These are phyloP conservation scores for Podocnemis expansa DNA, from an alignment of 2,113 vertebrate species.

Conservation along the genomic window DNA sequence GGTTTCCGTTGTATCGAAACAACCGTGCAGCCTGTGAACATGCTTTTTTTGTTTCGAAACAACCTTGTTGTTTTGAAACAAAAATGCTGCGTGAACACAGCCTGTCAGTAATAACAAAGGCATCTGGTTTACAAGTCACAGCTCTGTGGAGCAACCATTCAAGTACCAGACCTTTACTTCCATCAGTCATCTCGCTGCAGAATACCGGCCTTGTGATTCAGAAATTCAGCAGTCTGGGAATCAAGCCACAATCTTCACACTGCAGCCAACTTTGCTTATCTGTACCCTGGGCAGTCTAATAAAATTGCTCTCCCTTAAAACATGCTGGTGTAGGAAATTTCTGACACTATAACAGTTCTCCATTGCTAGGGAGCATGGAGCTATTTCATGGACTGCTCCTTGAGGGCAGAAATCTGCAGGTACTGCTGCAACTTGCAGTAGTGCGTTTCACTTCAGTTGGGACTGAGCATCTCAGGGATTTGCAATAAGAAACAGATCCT, in stretches of 20 bases:
- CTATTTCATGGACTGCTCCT: not conserved
- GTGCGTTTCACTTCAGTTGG: not conserved
- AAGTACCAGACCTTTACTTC: slow-evolving; percentile 45
- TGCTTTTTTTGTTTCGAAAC: no score
- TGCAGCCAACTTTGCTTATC: slow-evolving; percentile 1
- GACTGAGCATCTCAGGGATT: slow-evolving; percentile 5
- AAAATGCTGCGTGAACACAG: no score
- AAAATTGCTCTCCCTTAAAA: slow-evolving; percentile 32
- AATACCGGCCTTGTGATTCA: not conserved
- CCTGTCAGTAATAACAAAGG: slow-evolving; percentile 52
- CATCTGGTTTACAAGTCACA: slow-evolving; percentile 53
- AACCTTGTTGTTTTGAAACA: no score
- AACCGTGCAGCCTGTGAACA: no score
- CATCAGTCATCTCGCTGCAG: slow-evolving; percentile 33
- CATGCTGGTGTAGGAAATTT: not conserved
- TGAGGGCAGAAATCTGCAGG: not conserved
- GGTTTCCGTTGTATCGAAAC: no score
- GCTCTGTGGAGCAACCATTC: slow-evolving; percentile 50
- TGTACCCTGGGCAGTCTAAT: slow-evolving; percentile 23
- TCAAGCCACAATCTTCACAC: slow-evolving; percentile 14
- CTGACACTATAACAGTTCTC: not conserved
- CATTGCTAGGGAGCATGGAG: not conserved
- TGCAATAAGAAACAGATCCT: not conserved
- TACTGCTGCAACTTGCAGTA: not conserved
- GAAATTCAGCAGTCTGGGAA: slow-evolving; percentile 25